These are phyloP conservation scores for Chamaea fasciata DNA, from an alignment of 2,113 vertebrate genomes.

Conservation along the genomic window DNA sequence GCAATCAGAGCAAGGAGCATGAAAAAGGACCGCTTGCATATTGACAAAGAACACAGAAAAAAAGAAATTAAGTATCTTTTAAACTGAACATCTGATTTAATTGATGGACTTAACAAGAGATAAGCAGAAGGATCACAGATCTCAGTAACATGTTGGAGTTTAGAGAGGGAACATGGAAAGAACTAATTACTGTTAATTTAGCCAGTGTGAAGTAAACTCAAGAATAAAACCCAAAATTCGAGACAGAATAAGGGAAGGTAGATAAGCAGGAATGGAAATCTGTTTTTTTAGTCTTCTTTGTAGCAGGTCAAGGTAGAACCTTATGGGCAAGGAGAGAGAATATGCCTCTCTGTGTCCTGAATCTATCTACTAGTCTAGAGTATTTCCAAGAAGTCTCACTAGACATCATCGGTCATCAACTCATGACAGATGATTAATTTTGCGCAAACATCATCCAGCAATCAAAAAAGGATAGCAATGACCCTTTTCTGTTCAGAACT, in stretches of 20 bases:
- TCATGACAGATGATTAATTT: not conserved
- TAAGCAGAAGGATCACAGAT: not conserved
- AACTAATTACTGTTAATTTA: not conserved
- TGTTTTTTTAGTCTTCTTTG: not conserved
- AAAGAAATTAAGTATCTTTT: not conserved
- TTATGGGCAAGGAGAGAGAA: not conserved
- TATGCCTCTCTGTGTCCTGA: not conserved
- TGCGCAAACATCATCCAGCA: not conserved
- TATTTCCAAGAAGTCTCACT: not conserved
- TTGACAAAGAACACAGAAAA: not conserved
- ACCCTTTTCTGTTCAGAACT: not conserved
- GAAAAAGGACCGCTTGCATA: not conserved
- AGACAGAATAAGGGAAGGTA: not conserved
- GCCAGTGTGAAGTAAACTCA: not conserved
- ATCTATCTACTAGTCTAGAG: not conserved
- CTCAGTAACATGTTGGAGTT: not conserved
- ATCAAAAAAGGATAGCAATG: not conserved
- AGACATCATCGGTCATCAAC: not conserved
- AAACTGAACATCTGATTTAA: not conserved
- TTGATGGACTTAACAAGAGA: not conserved
- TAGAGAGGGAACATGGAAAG: not conserved
- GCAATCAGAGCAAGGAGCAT: not conserved
- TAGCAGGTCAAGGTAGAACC: not conserved
- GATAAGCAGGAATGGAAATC: not conserved
- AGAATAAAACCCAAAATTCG: not conserved